Conservation (phyloP, 2,797 vertebrate species). For the Esox lucius region DNA sequence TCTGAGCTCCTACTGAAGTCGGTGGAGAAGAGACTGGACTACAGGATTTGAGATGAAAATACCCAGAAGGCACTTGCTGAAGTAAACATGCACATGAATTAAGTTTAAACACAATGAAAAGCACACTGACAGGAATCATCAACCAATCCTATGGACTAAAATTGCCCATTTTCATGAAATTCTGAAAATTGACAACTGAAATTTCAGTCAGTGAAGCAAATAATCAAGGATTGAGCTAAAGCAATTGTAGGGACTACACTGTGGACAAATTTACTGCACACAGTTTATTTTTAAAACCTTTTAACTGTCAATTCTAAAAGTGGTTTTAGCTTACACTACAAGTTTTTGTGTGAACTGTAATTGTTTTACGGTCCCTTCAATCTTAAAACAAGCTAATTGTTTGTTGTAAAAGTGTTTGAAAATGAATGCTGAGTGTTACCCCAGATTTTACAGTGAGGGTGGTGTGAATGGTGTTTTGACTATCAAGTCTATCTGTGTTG, state of each 20-base stretch:
- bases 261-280: neutral
- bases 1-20: constrained; percentile 90
- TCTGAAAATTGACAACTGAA: too few relatives aligned
- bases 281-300: constrained; percentile 23
- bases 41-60: constrained; percentile 71
- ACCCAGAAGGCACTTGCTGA: constrained; percentile 12
- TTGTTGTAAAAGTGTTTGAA: neutral
- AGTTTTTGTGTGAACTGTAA: neutral
- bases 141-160: neutral
- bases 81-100: constrained; percentile 14
- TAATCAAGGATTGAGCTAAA: neutral
- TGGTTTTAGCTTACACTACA: neutral
- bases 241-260: constrained; percentile 26
- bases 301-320: constrained; percentile 4
- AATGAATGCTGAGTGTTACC: neutral
- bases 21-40: constrained; percentile 88
- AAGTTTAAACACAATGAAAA: constrained; percentile 4
- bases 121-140: neutral
- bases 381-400: neutral
- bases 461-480: neutral
- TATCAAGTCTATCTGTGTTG: neutral
- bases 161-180: too few relatives aligned
- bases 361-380: neutral
- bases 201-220: too few relatives aligned
- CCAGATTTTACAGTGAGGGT: neutral